phyloP scores from a whole-genome alignment of 2,797 vertebrate genomes.

The Lithobates sylvaticus region DNA sequence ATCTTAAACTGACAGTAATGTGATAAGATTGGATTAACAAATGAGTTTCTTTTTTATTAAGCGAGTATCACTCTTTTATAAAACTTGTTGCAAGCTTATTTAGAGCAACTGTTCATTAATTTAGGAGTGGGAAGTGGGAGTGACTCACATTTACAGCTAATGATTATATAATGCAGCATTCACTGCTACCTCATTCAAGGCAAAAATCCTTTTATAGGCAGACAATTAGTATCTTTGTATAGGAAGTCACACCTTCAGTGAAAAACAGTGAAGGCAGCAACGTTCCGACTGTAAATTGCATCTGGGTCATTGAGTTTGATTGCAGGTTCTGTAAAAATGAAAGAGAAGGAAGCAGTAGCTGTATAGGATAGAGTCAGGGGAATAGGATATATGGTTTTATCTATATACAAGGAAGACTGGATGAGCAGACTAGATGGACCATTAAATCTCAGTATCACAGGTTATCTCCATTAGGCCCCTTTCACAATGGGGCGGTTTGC shows the following conservation, averaged over 20 bases:
- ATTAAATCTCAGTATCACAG: neutral
- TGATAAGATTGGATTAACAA: conserved; percentile 39
- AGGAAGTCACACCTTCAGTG: conserved; percentile 35
- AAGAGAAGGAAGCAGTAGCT: conserved; percentile 23
- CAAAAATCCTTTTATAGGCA: neutral
- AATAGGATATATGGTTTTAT: neutral
- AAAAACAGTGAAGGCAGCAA: neutral
- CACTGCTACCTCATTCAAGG: neutral
- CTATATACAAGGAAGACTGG: neutral
- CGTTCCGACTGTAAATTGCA: neutral
- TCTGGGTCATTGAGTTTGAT: conserved; percentile 26
- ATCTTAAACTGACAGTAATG: conserved; percentile 15
- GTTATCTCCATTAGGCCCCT: neutral
- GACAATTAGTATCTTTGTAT: neutral
- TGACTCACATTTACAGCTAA: neutral
- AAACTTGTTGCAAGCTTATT: neutral
- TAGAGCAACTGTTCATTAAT: neutral
- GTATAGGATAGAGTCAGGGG: neutral
- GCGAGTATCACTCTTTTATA: neutral
- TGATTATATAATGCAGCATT: neutral
- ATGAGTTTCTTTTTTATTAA: neutral
- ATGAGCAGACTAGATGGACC: neutral
- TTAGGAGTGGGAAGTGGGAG: neutral
- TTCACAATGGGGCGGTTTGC: too few relatives aligned
- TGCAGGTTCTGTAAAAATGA: conserved; percentile 6